These are phyloP conservation scores for Apolygus lucorum DNA, from an alignment of 1,140 invertebrate genomes.

Conservation along the genomic window DNA sequence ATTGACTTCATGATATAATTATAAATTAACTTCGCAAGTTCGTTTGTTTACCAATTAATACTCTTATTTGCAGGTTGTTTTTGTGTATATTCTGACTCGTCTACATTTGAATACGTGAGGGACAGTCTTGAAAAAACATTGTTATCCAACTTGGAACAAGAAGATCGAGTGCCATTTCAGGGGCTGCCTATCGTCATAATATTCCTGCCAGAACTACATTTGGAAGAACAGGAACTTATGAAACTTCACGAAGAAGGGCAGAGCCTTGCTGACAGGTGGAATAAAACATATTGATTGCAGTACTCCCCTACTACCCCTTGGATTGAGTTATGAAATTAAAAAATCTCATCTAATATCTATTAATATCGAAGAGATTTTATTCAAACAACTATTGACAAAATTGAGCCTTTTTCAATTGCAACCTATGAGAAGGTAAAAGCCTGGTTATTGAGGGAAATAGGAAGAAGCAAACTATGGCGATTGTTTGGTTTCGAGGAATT, in stretches of 20 bases:
- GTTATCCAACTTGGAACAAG: conserved; percentile 80
- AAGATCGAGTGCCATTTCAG: conserved; percentile 75
- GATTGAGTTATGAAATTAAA: neutral
- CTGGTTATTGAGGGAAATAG: no score
- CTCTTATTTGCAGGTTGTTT: conserved; percentile 65
- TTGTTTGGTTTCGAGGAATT: no score
- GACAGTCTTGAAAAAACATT: conserved; percentile 86
- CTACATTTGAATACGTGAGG: conserved; percentile 85
- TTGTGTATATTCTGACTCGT: conserved; percentile 83
- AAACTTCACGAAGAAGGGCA: conserved; percentile 81
- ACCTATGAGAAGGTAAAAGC: no score
- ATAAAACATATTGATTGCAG: neutral
- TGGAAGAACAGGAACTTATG: conserved; percentile 72
- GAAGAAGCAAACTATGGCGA: no score
- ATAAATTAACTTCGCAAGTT: no score
- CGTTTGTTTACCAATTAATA: no score
- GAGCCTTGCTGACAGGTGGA: conserved; percentile 74
- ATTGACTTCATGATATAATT: no score
- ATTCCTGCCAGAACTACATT: conserved; percentile 73
- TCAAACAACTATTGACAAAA: no score
- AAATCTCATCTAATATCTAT: no score
- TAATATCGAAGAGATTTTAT: conserved; percentile 3
- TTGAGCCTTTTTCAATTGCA: no score
- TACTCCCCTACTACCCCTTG: neutral
- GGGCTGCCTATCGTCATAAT: conserved; percentile 84